Base-by-base conservation (phyloP, 2,113 vertebrate species). In the Semnornis frantzii region DNA sequence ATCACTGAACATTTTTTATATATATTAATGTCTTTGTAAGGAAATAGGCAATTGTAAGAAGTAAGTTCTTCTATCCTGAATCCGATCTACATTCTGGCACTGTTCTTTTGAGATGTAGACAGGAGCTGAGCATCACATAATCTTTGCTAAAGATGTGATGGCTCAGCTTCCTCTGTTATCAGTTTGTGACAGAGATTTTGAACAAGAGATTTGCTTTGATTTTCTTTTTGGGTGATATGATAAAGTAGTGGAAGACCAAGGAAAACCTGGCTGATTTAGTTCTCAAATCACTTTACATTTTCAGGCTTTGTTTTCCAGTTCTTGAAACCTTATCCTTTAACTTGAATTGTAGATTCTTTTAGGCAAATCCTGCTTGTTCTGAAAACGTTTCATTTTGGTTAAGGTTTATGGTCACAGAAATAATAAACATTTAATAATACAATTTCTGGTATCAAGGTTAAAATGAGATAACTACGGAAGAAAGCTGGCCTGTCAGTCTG, bases 71-170 rank as follows among this genome's bases (percentile, higher is more conserved):
- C n/a, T n/a, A n/a, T n/a, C n/a, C n/a, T n/a, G n/a, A n/a, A n/a
- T n/a, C n/a, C n/a, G n/a, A n/a, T n/a, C n/a, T n/a, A n/a, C n/a
- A n/a, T n/a, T n/a, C 6, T 48, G 44, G 57, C 3, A 0, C 2
- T 59, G 50, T 4, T 33, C 3, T 14, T 88, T 19, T 44, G 39
- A 5, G 7, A 8, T 6, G 31, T 5, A 27, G 48, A 30, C 14
- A 33, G 81, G 15, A 83, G 64, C 14, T 39, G 44, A 5, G 7
- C 9, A 3, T 12, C 34, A 9, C 0, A 0, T 20, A 6, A 23
- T 27, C 11, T 60, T 39, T 37, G 79, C 30, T 59, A 5, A 48
- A 18, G 37, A 7, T 11, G 79, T 6, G 21, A 9, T 16, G 54
- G 65, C 24, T 78, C 63, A 30, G 27, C 30, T 55, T 31, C 46